A percentile compares a stretch with the other conserved stretches of the same genome.
These are phyloP conservation scores for Pseudococcus jackbeardsleyi DNA, from an alignment of 2,888 invertebrate genomes.

Conservation along the genomic window DNA sequence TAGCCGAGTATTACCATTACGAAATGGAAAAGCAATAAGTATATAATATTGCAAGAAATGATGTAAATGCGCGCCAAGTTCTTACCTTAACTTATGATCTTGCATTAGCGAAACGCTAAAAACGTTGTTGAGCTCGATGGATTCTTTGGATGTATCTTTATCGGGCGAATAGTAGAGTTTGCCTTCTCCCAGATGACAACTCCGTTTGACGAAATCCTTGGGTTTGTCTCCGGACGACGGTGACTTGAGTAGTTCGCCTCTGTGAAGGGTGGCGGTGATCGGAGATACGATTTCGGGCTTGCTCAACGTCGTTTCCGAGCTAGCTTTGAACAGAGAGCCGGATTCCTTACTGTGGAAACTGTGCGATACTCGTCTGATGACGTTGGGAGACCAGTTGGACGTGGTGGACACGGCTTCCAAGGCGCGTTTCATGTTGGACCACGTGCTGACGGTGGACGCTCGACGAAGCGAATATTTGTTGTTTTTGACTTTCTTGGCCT, in stretches of 20 bases:
- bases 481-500: neutral
- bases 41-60: neutral
- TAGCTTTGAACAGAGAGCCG: slow-evolving; percentile 16
- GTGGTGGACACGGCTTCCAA: slow-evolving; percentile 67
- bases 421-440: slow-evolving; percentile 68
- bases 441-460: slow-evolving; percentile 67
- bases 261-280: slow-evolving; percentile 73
- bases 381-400: slow-evolving; percentile 66
- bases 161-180: slow-evolving; percentile 82
- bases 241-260: slow-evolving; percentile 75
- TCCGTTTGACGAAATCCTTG: slow-evolving; percentile 82
- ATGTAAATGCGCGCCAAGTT: neutral
- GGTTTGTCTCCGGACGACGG: slow-evolving; percentile 72
- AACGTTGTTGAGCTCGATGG: slow-evolving; percentile 78
- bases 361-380: slow-evolving; percentile 39
- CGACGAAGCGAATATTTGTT: slow-evolving; percentile 27
- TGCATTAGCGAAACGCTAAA: slow-evolving; percentile 77
- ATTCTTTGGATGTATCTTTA: slow-evolving; percentile 79
- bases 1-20: too few relatives aligned
- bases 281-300: slow-evolving; percentile 72
- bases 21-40: neutral
- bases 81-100: slow-evolving; percentile 72
- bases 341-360: slow-evolving; percentile 43
- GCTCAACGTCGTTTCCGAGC: slow-evolving; percentile 69
- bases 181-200: slow-evolving; percentile 80